Evolutionary conservation across 2,113 vertebrate genomes (phyloP).

Genomic region (Phylloscopus trochiloides): DNA sequence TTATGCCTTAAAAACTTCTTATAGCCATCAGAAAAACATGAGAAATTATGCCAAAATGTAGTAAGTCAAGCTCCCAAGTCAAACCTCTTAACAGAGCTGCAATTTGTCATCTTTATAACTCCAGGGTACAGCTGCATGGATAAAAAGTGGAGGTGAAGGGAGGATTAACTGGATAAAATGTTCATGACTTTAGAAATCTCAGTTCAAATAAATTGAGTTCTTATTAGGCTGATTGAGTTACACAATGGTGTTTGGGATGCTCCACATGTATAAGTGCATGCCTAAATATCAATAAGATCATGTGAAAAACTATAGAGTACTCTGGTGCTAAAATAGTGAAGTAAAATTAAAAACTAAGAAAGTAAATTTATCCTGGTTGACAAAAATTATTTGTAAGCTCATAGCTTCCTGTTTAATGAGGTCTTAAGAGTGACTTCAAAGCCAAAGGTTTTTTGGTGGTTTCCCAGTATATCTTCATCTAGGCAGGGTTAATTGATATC

Average conservation of each 20-base stretch:
- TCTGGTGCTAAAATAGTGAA: not conserved
- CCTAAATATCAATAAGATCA: not conserved
- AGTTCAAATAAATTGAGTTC: not conserved
- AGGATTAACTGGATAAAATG: not conserved
- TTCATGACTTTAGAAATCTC: not conserved
- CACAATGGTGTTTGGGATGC: not conserved
- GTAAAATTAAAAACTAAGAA: not conserved
- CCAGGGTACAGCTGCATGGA: not conserved
- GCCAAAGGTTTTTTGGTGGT: not conserved
- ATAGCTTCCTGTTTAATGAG: not conserved
- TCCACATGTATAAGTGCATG: not conserved
- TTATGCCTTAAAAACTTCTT: not conserved
- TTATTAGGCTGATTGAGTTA: not conserved
- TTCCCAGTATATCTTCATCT: not conserved
- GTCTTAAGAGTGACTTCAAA: not conserved
- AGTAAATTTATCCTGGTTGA: not conserved
- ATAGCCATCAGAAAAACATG: rapidly evolving
- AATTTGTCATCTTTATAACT: not conserved
- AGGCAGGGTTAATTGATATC: not conserved
- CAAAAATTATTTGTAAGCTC: not conserved
- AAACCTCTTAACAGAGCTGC: not conserved
- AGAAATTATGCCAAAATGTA: not conserved
- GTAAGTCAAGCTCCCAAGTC: not conserved
- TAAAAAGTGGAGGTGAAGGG: not conserved
- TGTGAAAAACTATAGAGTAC: not conserved